Evolutionary conservation across 2,888 invertebrate species (phyloP).

Genomic region (Lampropteryx suffumata): DNA sequence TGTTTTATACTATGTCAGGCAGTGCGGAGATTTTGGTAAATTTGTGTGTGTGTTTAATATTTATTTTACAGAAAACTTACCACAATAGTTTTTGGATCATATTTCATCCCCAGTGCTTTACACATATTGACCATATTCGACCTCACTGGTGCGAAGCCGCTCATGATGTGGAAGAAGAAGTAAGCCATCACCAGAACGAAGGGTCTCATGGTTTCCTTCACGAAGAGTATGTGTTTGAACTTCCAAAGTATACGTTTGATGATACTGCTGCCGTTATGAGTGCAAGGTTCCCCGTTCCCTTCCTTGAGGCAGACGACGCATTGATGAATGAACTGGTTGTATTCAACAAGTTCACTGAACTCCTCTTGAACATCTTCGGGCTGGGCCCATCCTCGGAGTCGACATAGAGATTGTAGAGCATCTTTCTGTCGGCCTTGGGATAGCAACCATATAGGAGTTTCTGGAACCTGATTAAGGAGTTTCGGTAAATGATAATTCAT

Average conservation of each 20-base stretch:
- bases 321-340: conserved; percentile 61
- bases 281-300: conserved; percentile 51
- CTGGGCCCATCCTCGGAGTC: conserved; percentile 80
- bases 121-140: conserved; percentile 83
- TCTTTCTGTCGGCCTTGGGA: conserved; percentile 81
- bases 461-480: conserved; percentile 84
- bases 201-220: conserved; percentile 79
- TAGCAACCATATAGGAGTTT: conserved; percentile 84
- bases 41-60: no score
- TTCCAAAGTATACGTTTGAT: conserved; percentile 51
- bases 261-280: conserved; percentile 51
- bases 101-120: conserved; percentile 72
- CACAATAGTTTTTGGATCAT: conserved; percentile 68
- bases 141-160: conserved; percentile 74
- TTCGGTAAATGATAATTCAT: no score
- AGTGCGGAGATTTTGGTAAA: no score
- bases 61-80: conserved; percentile 62
- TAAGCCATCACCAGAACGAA: conserved; percentile 76
- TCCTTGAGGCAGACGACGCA: conserved; percentile 64
- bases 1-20: no score
- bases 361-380: conserved; percentile 78
- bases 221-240: conserved; percentile 65
- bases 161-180: conserved; percentile 79
- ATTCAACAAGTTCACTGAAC: conserved; percentile 70
- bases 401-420: conserved; percentile 77